Conservation (phyloP, 2,888 invertebrate genomes). For the Kuschelorhynchus macadamiae region DNA sequence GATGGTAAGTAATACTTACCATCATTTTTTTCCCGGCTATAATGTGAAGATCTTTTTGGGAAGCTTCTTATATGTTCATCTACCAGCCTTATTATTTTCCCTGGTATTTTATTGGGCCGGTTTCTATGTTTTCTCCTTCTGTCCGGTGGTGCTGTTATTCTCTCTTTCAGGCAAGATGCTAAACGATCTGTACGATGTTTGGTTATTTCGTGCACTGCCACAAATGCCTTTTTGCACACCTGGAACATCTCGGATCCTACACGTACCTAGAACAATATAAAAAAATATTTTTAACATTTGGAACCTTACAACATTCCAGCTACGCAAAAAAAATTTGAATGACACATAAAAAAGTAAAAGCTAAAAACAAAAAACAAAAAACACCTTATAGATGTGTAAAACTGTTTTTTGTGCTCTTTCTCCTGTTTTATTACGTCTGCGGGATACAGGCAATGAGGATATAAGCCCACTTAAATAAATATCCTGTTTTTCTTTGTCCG, state of each 20-base stretch:
- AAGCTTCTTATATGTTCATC: slow-evolving; percentile 44
- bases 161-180: slow-evolving; percentile 7
- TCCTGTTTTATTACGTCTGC: slow-evolving; percentile 20
- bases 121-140: slow-evolving; percentile 16
- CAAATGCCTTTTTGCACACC: slow-evolving; percentile 28
- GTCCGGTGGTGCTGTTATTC: slow-evolving; percentile 15
- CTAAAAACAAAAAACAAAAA: not conserved
- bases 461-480: slow-evolving; percentile 7
- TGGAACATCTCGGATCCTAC: slow-evolving; percentile 5
- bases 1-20: slow-evolving; percentile 3
- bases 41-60: slow-evolving; percentile 30
- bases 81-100: slow-evolving; percentile 20
- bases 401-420: slow-evolving; percentile 13
- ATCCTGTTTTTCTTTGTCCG: slow-evolving; percentile 25
- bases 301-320: no score
- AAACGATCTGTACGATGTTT: slow-evolving; percentile 20
- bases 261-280: slow-evolving; percentile 34
- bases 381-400: slow-evolving; percentile 3
- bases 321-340: no score
- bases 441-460: not conserved
- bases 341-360: no score
- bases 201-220: slow-evolving; percentile 26
- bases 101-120: slow-evolving; percentile 26
- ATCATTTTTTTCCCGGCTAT: slow-evolving; percentile 32
- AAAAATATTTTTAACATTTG: not conserved